Evolutionary conservation across 1,140 invertebrate genomes (phyloP).

Genomic region (Wiebesia pumilae): DNA sequence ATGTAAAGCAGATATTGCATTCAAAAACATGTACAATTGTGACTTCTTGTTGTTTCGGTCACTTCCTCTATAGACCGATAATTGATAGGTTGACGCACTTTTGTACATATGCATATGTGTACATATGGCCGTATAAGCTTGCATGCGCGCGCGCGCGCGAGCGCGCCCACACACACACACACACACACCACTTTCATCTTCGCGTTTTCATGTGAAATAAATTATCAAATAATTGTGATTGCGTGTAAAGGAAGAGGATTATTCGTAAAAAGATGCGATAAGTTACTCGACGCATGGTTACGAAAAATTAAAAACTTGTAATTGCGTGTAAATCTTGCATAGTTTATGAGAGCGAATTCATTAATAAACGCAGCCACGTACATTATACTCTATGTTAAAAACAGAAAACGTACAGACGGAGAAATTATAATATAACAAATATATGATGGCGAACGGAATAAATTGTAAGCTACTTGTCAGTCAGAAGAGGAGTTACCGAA

Average conservation of each 20-base stretch:
- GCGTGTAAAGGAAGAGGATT: background rate
- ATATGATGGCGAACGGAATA: slow-evolving; percentile 3
- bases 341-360: background rate
- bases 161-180: background rate
- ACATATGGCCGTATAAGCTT: background rate
- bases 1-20: background rate
- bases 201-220: slow-evolving; percentile 38
- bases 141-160: background rate
- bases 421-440: slow-evolving; percentile 7
- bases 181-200: slow-evolving; percentile 4
- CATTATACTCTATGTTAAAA: slow-evolving; percentile 52
- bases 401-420: background rate
- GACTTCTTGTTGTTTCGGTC: background rate
- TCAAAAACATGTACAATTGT: background rate
- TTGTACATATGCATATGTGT: slow-evolving; percentile 1
- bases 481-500: slow-evolving; percentile 22
- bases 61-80: slow-evolving; percentile 48
- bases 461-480: slow-evolving; percentile 24
- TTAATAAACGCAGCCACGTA: slow-evolving; percentile 55
- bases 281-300: background rate
- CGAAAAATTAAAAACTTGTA: slow-evolving; percentile 5
- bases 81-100: background rate
- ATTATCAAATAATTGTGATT: slow-evolving; percentile 9
- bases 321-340: slow-evolving; percentile 1
- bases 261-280: background rate